Base-by-base conservation (phyloP, 2,113 vertebrate genomes). In the Mormoops blainvillei region DNA sequence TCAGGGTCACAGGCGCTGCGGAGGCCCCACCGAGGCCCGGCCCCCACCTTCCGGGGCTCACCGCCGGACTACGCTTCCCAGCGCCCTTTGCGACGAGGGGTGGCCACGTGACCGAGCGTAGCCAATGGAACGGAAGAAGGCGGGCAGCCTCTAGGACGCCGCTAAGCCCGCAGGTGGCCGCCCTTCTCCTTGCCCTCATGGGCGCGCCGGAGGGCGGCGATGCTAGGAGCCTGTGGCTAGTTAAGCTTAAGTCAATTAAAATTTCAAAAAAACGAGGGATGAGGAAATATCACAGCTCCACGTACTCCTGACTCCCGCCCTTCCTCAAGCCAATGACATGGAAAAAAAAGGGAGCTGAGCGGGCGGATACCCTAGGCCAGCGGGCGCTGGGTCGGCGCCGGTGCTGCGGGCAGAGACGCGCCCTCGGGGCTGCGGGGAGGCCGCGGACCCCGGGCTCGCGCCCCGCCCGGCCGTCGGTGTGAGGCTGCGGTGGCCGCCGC, bases 51-150 rank as follows among this genome's bases (percentile, higher is more conserved):
- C 50, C 52, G 56, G 61, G 22, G 19, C 22, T 89, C 38, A 65
- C 14, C 20, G 28, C 41, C 33, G 10, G 74, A 87, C 77, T 94
- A 38, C 68, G 71, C 33, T 89, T 89, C 84, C 87, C 84, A 92
- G 84, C 0, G 1, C 15, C 38, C 68, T 65, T 73, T 94, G 73
- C 18, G 43, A 15, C 7, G 52, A 50, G 31, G 26, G 54, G 28
- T 67, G 52, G 28, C 45, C 80, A 45, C 52, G 4, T 38, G 84
- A 81, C 22, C 22, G 2, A 2, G 7, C 19, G 56, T 36, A 85
- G 58, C 52, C 78, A 88, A 26, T 85, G 16, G 41, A 7, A 81
- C 48, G 68, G 33, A 48, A 50, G 41, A 73, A 19, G 12, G 73
- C 7, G 33, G 2, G 10, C 1, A 4, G 24, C n/a, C n/a, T 58